A percentile compares a stretch with the other conserved stretches of the same genome.
Evolutionary conservation across 2,113 vertebrate genomes (phyloP).

Genomic region (Dicerorhinus sumatrensis): DNA sequence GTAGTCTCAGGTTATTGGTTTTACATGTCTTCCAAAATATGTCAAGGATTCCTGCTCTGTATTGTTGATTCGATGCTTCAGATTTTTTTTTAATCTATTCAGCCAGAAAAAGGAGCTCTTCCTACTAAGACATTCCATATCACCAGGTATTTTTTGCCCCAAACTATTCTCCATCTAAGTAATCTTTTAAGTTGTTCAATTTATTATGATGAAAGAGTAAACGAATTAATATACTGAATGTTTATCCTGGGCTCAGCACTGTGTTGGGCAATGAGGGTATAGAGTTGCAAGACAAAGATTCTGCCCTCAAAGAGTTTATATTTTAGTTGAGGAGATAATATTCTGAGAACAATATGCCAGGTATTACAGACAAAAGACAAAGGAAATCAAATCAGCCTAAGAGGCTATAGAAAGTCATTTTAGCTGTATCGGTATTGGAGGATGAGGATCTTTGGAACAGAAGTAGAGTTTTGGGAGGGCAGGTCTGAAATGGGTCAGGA

Average conservation of each 20-base stretch:
- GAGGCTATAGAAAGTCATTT: not conserved
- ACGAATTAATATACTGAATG: not conserved
- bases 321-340: not conserved
- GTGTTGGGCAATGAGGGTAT: not conserved
- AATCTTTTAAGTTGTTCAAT: not conserved
- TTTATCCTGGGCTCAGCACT: not conserved
- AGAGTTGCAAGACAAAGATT: not conserved
- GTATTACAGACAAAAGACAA: not conserved
- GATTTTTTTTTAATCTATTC: not conserved
- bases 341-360: not conserved
- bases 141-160: not conserved
- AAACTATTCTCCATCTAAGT: not conserved
- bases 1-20: constrained; percentile 58
- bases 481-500: not conserved
- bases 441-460: not conserved
- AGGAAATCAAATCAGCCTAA: not conserved
- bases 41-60: constrained; percentile 16
- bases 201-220: constrained; percentile 12
- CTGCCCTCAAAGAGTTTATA: not conserved
- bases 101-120: not conserved
- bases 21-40: constrained; percentile 66
- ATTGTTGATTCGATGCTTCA: constrained; percentile 33
- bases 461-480: not conserved
- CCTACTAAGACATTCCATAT: not conserved
- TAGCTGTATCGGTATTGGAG: not conserved